Evolutionary conservation across 2,888 invertebrate genomes (phyloP), one percentile per base, ranked within the genome.

Genomic region (Automeris io): DNA sequence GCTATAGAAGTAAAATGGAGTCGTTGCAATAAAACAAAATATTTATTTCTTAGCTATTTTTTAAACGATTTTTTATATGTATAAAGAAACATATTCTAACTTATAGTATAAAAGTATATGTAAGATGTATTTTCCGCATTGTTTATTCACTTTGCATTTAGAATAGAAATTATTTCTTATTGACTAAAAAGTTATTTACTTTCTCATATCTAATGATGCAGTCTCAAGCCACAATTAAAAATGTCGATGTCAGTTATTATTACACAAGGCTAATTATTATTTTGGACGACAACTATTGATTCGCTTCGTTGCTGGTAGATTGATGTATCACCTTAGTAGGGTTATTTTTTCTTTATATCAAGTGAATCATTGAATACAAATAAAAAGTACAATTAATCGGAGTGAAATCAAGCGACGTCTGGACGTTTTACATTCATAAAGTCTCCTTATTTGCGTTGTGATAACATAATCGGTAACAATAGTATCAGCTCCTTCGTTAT

Each of bases 361-460:
- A 79, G 62, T 60, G 54, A 56, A 52, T 69, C 67, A 75, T 70
- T 72, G 73, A 61, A 69, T 58, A 51, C 47, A 61, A 74, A 76
- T 72, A 77, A 77, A 79, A 81, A 71, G 61, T 69, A 65, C 69
- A 64, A 74, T 77, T 76, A 74, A 77, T 77, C 71, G 71, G 70
- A 75, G 69, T 74, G 72, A 73, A 72, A 75, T 74, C 69, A 70
- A 72, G 63, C 62, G 65, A 68, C 61, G 57, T 64, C 49, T 61
- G 54, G 62, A 57, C 60, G 54, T 55, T 64, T 50, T 57, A 68
- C 70, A 72, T 60, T 68, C 68, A 63, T 66, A 57, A 54, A 67
- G 67, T 66, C 64, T 69, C 68, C 78, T 78, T 81, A 79, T 79
- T 82, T 79, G 73, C 69, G 73, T 61, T 65, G 68, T 73, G 73